Percentiles rank a stretch among this genome's conserved stretches.
These are phyloP conservation scores for Anguilla pacifica DNA, from an alignment of 2,797 vertebrate genomes.

Conservation along the genomic window DNA sequence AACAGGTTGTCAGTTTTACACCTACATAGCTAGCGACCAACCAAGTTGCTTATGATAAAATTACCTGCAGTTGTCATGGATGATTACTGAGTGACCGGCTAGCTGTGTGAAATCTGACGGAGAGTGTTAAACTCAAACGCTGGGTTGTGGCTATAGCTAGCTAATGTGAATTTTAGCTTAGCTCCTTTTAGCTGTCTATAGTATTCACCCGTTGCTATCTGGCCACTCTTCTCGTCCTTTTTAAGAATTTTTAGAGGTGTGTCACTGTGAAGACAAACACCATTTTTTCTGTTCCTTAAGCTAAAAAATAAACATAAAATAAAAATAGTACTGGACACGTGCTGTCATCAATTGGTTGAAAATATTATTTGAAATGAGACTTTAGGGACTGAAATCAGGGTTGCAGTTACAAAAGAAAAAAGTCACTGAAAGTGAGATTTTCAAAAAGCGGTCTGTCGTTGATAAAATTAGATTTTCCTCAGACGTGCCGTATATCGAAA, in stretches of 20 bases:
- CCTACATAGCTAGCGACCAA: neutral
- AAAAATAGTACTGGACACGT: too few species aligned
- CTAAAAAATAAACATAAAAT: neutral
- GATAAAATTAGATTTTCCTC: neutral
- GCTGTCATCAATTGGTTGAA: too few species aligned
- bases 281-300: neutral
- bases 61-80: neutral
- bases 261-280: neutral
- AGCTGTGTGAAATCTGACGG: neutral
- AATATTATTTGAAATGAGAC: too few species aligned
- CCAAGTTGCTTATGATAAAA: neutral
- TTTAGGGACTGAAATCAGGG: too few species aligned
- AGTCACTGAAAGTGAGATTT: neutral
- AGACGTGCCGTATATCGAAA: neutral
- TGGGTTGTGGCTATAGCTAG: neutral
- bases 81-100: neutral
- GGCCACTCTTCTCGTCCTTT: neutral
- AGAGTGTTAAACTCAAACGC: neutral
- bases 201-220: neutral
- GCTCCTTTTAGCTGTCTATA: neutral
- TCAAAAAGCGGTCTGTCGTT: neutral
- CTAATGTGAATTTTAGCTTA: neutral
- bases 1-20: neutral
- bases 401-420: too few species aligned
- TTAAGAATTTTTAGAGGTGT: neutral